Percentiles rank a stretch among this genome's conserved stretches.
Conservation (phyloP, 2,797 vertebrate species). For the Furcifer pardalis region DNA sequence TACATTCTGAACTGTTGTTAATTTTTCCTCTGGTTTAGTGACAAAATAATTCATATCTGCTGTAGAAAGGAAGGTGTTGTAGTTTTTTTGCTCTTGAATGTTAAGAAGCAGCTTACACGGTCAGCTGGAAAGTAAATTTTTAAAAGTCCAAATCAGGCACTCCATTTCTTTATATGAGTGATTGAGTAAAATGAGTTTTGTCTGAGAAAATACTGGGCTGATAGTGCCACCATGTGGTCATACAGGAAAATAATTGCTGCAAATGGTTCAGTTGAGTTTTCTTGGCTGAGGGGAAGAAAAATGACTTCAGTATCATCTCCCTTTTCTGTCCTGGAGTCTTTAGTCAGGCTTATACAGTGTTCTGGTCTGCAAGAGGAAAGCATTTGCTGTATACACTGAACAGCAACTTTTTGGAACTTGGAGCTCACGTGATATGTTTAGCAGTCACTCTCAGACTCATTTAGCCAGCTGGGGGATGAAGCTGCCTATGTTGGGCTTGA, state of each 20-base stretch:
- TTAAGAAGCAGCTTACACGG: neutral
- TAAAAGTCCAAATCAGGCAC: neutral
- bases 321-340: too few species aligned
- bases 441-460: neutral
- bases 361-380: neutral
- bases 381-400: too few species aligned
- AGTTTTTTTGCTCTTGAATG: neutral
- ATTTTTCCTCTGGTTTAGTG: neutral
- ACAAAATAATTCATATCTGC: conserved; percentile 20
- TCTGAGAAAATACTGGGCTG: neutral
- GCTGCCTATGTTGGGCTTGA: too few species aligned
- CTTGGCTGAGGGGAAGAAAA: neutral
- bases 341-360: neutral
- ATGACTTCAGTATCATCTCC: neutral
- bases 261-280: neutral
- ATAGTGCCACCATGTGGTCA: conserved; percentile 54
- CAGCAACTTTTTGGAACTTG: neutral
- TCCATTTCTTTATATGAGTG: neutral
- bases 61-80: neutral
- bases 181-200: neutral
- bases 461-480: too few species aligned
- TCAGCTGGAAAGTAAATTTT: neutral
- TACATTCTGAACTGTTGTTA: neutral
- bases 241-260: neutral
- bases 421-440: neutral